Evolutionary conservation across 2,797 vertebrate genomes (phyloP).

Genomic region (Pangasius mekongensis): DNA sequence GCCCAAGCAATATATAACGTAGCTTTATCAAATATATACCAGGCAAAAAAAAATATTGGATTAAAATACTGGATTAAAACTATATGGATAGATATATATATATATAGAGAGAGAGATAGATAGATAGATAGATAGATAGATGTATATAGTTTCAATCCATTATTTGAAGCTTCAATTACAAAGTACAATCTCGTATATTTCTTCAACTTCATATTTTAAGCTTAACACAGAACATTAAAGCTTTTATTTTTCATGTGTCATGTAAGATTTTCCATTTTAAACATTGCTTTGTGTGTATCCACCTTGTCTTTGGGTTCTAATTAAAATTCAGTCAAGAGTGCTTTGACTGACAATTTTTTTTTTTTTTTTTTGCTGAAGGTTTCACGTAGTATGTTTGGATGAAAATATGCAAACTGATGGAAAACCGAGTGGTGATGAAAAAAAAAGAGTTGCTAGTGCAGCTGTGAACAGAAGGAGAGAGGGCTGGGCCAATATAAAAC

Average conservation of each 20-base stretch:
- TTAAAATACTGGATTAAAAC: too few relatives aligned
- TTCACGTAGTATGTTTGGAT: not conserved
- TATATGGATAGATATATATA: not conserved
- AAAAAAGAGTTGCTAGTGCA: conserved; percentile 40
- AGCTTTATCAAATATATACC: conserved; percentile 20
- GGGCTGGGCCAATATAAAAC: conserved; percentile 58
- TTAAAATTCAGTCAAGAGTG: conserved; percentile 30
- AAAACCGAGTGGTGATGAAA: conserved; percentile 38
- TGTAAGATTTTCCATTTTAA: conserved; percentile 17
- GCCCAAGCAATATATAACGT: conserved; percentile 18
- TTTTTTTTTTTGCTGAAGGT: not conserved
- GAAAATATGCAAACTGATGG: conserved; percentile 7
- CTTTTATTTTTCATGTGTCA: conserved; percentile 3
- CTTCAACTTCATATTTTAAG: not conserved
- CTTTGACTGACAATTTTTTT: conserved; percentile 17
- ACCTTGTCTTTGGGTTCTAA: conserved; percentile 24
- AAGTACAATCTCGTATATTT: not conserved
- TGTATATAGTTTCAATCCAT: not conserved
- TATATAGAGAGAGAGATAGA: too few relatives aligned
- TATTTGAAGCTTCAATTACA: not conserved
- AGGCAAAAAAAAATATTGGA: not conserved
- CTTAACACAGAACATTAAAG: conserved; percentile 15
- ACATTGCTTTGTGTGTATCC: conserved; percentile 14
- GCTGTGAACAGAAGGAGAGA: conserved; percentile 45
- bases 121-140: too few relatives aligned